Base-by-base conservation (phyloP, 2,888 invertebrate genomes). In the Furcula furcula region DNA sequence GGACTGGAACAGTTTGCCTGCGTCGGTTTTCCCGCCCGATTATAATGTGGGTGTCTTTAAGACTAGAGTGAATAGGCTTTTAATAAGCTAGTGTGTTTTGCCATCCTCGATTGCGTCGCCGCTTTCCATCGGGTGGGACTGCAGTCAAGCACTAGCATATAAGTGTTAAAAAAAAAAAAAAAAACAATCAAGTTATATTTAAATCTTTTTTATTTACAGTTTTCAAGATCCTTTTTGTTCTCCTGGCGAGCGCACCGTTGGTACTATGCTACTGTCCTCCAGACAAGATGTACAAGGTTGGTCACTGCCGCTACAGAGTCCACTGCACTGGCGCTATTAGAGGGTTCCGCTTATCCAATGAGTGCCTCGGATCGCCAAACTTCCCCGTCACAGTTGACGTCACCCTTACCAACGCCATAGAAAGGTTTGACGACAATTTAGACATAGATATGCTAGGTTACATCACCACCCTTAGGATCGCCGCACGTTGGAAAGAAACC, bases 341-440 rank as follows among this genome's bases (percentile, higher is more conserved):
- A 0, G 67, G 65, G 1, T 39, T 74, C 1, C 43, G 25, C 0
- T 66, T 86, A 0, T 69, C 70, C 0, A 36, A 49, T 2, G 44
- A 71, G 1, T 87, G 87, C 44, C 62, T 49, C 13, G 77, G 73
- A n/a, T 64, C 85, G 4, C 56, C 65, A 18, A 86, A 85, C 48
- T 57, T 57, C 18, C 70, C 67, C 2, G 74, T 73, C 10, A 56
- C 33, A 4, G 62, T 85, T 0, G 72, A 79, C 16, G 52, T 86
- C 5, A 67, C 58, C 0, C 55, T 87, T 9, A 61, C 47, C 0
- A 59, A 82, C 7, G 75, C 76, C 4, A 44, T 52, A 0, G 64
- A 78, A 7, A 41, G 40, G 14, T 72, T 71, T 28, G 66, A 76
- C 16, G 36, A 62, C 0, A 34, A 52, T 5, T 42, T 56, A 2